Conservation (phyloP, 2,888 invertebrate genomes). For the Malachius bipustulatus region DNA sequence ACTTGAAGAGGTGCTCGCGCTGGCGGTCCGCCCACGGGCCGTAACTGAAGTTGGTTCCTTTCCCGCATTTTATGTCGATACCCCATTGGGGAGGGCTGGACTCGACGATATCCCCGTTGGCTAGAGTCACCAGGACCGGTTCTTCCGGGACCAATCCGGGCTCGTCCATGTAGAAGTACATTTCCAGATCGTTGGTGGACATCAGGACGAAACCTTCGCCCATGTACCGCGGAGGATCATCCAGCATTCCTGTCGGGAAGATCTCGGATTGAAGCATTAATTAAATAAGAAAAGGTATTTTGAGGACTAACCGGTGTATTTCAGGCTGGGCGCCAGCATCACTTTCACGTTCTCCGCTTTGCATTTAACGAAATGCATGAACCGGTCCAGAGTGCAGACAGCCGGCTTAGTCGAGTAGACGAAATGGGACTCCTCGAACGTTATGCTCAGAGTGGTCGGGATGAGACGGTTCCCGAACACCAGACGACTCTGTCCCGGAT, state of each 20-base stretch:
- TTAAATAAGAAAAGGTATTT: too few species aligned
- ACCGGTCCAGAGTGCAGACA: conserved; percentile 81
- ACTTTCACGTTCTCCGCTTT: conserved; percentile 93
- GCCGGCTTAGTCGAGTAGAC: conserved; percentile 93
- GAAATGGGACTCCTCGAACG: conserved; percentile 87
- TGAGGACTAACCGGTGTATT: conserved; percentile 62
- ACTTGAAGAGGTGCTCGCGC: conserved; percentile 85
- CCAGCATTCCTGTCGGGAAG: conserved; percentile 64
- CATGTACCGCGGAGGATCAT: conserved; percentile 94
- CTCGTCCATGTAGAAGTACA: conserved; percentile 97
- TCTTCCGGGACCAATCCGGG: conserved; percentile 86
- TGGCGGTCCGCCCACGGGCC: conserved; percentile 99
- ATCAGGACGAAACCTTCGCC: conserved; percentile 96
- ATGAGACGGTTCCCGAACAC: conserved; percentile 92
- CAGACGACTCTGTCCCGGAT: conserved; percentile 58
- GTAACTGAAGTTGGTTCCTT: conserved; percentile 92
- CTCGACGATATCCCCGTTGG: conserved; percentile 87
- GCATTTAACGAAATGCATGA: conserved; percentile 92
- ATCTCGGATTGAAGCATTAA: too few species aligned
- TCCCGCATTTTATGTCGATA: conserved; percentile 88
- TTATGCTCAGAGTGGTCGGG: conserved; percentile 84
- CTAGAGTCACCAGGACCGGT: conserved; percentile 77
- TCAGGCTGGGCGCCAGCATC: conserved; percentile 90
- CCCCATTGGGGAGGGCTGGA: conserved; percentile 93
- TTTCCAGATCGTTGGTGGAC: conserved; percentile 87